phyloP scores from a whole-genome alignment of 2,113 vertebrate genomes.

The Macheiramphus alcinus region DNA sequence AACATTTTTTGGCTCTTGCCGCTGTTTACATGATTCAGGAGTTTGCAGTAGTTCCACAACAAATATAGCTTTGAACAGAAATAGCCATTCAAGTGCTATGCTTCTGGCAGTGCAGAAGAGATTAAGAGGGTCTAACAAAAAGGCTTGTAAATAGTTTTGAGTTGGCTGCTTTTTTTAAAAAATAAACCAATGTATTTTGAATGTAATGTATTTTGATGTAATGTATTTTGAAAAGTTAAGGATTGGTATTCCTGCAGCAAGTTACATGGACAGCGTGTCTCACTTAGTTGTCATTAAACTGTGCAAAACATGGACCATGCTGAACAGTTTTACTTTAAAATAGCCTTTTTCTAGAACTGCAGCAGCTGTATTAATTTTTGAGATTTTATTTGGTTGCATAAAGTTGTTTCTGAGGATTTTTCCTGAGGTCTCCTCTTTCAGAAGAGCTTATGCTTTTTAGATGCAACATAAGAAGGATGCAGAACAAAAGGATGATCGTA shows the following conservation, averaged over 20 bases:
- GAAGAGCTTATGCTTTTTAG: neutral
- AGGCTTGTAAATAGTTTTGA: neutral
- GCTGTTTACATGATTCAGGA: conserved; percentile 65
- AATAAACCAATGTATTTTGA: neutral
- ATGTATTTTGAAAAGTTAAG: neutral
- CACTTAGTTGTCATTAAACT: neutral
- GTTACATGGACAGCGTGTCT: neutral
- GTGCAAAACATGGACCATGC: neutral
- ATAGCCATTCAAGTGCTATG: conserved; percentile 43
- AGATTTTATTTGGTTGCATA: neutral
- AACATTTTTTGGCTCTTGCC: conserved; percentile 49
- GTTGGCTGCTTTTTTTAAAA: neutral
- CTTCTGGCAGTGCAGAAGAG: conserved; percentile 28
- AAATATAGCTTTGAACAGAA: conserved; percentile 65
- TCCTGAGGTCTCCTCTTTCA: neutral
- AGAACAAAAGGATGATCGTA: neutral
- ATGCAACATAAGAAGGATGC: neutral
- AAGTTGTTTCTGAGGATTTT: neutral
- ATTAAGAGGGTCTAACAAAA: conserved; percentile 42
- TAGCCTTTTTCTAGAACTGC: neutral
- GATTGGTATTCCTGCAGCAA: neutral
- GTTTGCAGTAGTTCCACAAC: conserved; percentile 60
- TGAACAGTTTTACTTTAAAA: neutral
- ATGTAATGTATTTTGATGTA: neutral
- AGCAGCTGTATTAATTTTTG: neutral